Base-by-base conservation (phyloP, 1,140 invertebrate genomes). In the Littorina saxatilis region DNA sequence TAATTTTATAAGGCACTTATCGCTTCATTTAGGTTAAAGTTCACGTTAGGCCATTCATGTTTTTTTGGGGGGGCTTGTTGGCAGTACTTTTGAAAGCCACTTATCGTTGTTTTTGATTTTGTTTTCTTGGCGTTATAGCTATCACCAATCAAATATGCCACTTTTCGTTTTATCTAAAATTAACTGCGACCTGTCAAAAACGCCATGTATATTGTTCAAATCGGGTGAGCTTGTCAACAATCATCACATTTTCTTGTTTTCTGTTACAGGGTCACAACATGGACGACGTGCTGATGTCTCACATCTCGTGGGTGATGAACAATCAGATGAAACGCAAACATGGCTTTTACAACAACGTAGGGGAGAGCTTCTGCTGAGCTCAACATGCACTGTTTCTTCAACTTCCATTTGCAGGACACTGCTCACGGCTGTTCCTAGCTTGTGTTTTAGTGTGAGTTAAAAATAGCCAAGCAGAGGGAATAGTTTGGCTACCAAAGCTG, bases 281-380 rank as follows among this genome's bases (percentile, higher is more conserved):
- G 82, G 90, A 91, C 73, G 90, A 91, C 70, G 80, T 90, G 2
- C 81, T 91, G 15, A 91, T 91, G 90, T 85, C 88, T 0, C 89
- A 91, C 81, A 86, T 90, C 23, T 84, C 80, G 0, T 91, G 86
- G 87, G 85, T 88, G 29, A 90, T 91, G 89, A 89, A 90, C 40
- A 80, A 82, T 29, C 89, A 91, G 61, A 90, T 91, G 76, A 85
- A 84, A 35, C 88, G 88, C 63, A 85, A 86, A 32, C 82, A 85
- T 20, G 86, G 86, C 15, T 88, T 86, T 20, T 89, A 85, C 4
- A 83, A 87, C 1, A 80, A 85, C 13, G 80, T 86, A 9, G 90
- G 90, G 0, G 90, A 91, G 81, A 90, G 89, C 15, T 72, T 82
- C 27, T 89, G 88, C 47, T 90, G 72, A 86, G n/a, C n/a, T 35